These are phyloP conservation scores for Rutilus rutilus DNA, from an alignment of 2,113 vertebrate species.

Conservation along the genomic window DNA sequence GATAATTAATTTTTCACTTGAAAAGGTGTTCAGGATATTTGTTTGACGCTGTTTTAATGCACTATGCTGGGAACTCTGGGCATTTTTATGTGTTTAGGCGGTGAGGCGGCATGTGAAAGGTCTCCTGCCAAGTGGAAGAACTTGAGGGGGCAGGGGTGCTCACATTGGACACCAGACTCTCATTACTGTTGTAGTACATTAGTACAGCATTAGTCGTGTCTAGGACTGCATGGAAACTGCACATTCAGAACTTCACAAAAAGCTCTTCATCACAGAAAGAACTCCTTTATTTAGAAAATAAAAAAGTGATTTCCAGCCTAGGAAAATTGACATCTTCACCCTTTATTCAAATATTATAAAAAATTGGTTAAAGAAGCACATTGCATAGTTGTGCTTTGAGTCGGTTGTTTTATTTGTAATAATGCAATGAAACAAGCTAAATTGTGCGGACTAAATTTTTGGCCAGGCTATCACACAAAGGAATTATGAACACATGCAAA, in stretches of 20 bases:
- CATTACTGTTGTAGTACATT: conserved; percentile 8
- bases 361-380: no score
- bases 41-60: conserved; percentile 18
- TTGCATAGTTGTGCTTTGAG: no score
- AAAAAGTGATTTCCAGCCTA: no score
- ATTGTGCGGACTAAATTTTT: no score
- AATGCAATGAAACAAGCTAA: no score
- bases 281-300: not conserved
- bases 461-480: no score
- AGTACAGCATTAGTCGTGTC: not conserved
- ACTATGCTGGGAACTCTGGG: conserved; percentile 26
- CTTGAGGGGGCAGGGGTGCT: conserved; percentile 1
- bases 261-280: not conserved
- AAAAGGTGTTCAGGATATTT: conserved; percentile 21
- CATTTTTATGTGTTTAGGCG: conserved; percentile 36
- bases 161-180: not conserved
- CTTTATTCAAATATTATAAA: no score
- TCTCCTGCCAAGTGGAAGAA: conserved; percentile 15
- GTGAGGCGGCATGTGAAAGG: conserved; percentile 16
- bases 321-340: no score
- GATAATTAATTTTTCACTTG: conserved; percentile 15
- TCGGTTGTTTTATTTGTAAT: no score
- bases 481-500: no score
- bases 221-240: not conserved
- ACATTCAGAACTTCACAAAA: not conserved